These are phyloP conservation scores for Musca vetustissima DNA, from an alignment of 1,140 invertebrate genomes.

Conservation along the genomic window DNA sequence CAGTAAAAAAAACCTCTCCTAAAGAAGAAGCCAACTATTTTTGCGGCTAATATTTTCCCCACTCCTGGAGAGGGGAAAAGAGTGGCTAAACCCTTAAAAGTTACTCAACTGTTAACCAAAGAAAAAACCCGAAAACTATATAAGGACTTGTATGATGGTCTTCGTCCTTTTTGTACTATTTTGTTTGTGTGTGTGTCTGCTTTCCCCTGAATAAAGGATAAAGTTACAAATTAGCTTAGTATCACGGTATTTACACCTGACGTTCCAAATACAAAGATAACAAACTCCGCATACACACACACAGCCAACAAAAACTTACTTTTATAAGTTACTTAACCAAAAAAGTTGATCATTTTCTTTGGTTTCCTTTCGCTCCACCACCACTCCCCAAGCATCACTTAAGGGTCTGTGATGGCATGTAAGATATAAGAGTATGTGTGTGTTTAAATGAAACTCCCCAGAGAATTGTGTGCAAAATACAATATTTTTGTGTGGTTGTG, in stretches of 20 bases:
- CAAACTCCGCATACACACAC: neutral
- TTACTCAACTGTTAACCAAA: conserved; percentile 17
- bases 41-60: conserved; percentile 13
- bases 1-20: too few relatives aligned
- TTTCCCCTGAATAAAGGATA: conserved; percentile 11
- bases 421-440: neutral
- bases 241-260: conserved; percentile 24
- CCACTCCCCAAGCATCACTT: neutral
- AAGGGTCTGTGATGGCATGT: neutral
- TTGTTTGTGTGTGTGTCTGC: neutral
- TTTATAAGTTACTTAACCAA: conserved; percentile 20
- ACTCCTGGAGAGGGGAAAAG: neutral
- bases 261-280: conserved; percentile 24
- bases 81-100: neutral
- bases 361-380: neutral
- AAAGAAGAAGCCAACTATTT: neutral
- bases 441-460: neutral
- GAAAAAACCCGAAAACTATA: neutral
- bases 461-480: neutral
- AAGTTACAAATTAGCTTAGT: conserved; percentile 23
- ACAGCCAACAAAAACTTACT: neutral
- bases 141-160: too few relatives aligned
- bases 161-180: neutral
- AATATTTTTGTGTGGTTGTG: neutral
- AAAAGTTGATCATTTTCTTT: neutral